Conservation (phyloP, 2,888 invertebrate species). For the Cerastis rubricosa region DNA sequence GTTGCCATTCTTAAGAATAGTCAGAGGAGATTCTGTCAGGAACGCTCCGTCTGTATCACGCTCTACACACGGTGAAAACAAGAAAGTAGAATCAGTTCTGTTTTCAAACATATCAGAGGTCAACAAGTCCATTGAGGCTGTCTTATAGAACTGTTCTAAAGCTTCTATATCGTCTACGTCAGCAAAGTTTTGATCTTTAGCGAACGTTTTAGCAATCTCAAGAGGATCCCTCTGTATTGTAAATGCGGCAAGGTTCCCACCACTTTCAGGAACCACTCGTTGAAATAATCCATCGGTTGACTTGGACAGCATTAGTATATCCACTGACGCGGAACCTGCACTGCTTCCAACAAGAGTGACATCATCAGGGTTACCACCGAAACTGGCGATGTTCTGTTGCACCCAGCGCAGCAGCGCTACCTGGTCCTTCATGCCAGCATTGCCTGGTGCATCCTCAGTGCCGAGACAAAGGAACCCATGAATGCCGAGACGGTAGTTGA, state of each 20-base stretch:
- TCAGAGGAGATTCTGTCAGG: constrained; percentile 72
- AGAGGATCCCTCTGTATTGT: constrained; percentile 73
- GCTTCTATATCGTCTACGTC: constrained; percentile 71
- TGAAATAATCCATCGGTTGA: constrained; percentile 70
- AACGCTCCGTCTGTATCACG: constrained; percentile 66
- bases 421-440: constrained; percentile 77
- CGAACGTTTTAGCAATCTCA: constrained; percentile 71
- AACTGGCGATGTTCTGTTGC: constrained; percentile 71
- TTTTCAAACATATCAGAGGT: constrained; percentile 62
- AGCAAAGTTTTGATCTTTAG: constrained; percentile 51
- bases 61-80: constrained; percentile 67
- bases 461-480: constrained; percentile 73
- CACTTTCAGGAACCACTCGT: constrained; percentile 75
- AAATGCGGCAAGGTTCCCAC: constrained; percentile 64
- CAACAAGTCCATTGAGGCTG: constrained; percentile 37
- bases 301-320: constrained; percentile 71
- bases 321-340: constrained; percentile 71
- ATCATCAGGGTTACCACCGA: constrained; percentile 76
- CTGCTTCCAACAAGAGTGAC: constrained; percentile 73
- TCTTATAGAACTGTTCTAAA: constrained; percentile 77
- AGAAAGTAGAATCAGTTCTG: constrained; percentile 62
- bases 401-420: constrained; percentile 74
- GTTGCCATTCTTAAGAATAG: constrained; percentile 70
- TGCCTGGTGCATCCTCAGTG: constrained; percentile 72
- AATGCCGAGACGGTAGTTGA: constrained; percentile 72